Base-by-base conservation (phyloP, 2,113 vertebrate species). In the Phaetusa simplex region DNA sequence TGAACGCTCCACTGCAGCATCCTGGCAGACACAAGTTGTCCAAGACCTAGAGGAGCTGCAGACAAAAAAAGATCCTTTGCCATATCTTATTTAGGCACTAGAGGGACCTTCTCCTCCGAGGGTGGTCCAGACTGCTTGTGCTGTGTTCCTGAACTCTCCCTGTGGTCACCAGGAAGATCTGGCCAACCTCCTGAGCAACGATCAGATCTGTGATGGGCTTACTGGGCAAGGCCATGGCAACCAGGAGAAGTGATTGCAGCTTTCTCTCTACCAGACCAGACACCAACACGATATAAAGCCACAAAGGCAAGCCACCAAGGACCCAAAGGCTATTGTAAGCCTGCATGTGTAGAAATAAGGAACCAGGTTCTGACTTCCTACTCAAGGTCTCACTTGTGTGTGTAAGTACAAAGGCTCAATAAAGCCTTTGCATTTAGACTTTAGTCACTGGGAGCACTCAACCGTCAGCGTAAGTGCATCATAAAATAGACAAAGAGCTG, bases 401-500 rank as follows among this genome's bases (percentile, higher is more conserved):
- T 86, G 24, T 91, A 72, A 89, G 73, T 77, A 77, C 73, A 95
- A 85, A 95, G 49, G 52, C 53, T 94, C 10, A 5, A 56, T 89
- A 95, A 89, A 94, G 38, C 23, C 62, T 91, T 82, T 93, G 43
- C 62, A 43, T 94, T 95, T 77, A 88, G 74, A 87, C 73, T 92
- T 96, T 47, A 82, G 91, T 89, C 95, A 82, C 91, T 55, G 66
- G 81, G 82, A 89, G 58, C 81, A 91, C 74, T 95, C 94, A 95
- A 76, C 84, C 91, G 50, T 53, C 15, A 5, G n/a, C 11, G 2
- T 79, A 95, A 95, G 65, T 66, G 80, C 14, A n/a, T 85, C 83
- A 80, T 95, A 96, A 96, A 97, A 89, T 27, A 97, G 93, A 97
- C 70, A 86, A 87, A 96, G 70, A 91, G 78, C 84, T 70, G 38